Percentiles rank a stretch among this genome's conserved stretches.
Conservation (phyloP, 2,113 vertebrate species). For the Catharus fuscescens region DNA sequence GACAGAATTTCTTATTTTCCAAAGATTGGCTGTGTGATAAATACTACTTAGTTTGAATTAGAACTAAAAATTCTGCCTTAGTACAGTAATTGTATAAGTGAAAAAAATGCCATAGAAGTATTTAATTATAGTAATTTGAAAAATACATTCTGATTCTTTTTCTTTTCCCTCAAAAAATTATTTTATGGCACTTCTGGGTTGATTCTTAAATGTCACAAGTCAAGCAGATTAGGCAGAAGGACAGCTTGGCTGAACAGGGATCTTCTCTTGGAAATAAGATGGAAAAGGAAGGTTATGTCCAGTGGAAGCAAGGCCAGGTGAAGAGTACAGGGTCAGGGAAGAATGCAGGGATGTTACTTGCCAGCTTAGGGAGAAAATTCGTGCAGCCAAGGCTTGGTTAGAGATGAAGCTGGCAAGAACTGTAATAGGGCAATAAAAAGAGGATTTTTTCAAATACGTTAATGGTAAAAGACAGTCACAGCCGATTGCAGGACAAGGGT, state of each 20-base stretch:
- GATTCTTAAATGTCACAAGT: neutral
- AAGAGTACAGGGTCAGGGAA: neutral
- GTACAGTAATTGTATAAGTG: neutral
- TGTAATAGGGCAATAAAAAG: neutral
- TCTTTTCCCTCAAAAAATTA: neutral
- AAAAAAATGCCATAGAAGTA: neutral
- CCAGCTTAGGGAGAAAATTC: neutral
- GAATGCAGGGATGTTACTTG: neutral
- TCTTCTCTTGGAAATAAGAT: neutral
- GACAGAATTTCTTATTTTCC: neutral
- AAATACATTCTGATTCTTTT: neutral
- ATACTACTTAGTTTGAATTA: neutral
- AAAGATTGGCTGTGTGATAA: neutral
- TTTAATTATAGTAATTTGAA: neutral
- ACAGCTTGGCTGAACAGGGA: accelerated
- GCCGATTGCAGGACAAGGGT: neutral
- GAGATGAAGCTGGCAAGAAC: neutral
- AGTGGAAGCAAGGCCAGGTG: neutral
- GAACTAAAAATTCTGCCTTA: neutral
- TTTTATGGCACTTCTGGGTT: neutral
- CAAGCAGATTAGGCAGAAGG: neutral
- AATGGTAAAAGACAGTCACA: neutral
- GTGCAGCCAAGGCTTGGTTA: neutral
- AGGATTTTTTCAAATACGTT: neutral
- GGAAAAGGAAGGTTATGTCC: neutral